These are phyloP conservation scores for Rhynchotus rufescens DNA, from an alignment of 2,797 vertebrate species.

Conservation along the genomic window DNA sequence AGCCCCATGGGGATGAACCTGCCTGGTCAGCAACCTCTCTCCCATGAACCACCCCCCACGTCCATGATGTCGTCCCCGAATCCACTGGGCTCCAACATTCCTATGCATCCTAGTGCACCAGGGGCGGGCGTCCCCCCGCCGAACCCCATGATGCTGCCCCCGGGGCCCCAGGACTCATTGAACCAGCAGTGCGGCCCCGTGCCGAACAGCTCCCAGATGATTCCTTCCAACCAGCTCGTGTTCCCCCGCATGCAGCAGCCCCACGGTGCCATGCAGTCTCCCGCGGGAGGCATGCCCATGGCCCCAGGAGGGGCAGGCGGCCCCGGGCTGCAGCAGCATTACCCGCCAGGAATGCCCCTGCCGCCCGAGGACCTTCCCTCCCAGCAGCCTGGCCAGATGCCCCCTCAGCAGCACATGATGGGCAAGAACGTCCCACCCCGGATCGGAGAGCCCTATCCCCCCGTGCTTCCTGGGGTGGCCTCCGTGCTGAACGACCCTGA, in stretches of 20 bases:
- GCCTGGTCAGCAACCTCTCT: conserved; percentile 90
- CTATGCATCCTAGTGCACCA: conserved; percentile 87
- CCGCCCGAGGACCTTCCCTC: conserved; percentile 70
- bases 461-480: conserved; percentile 79
- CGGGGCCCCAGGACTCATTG: conserved; percentile 86
- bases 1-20: conserved; percentile 92
- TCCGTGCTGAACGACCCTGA: conserved; percentile 90
- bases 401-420: conserved; percentile 85
- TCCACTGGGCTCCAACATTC: conserved; percentile 87
- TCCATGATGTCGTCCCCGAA: conserved; percentile 91
- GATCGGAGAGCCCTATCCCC: conserved; percentile 81
- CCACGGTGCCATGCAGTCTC: conserved; percentile 86
- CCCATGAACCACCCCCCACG: conserved; percentile 86
- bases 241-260: conserved; percentile 91
- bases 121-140: conserved; percentile 70
- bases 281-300: conserved; percentile 71
- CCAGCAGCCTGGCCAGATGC: conserved; percentile 80
- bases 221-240: conserved; percentile 87
- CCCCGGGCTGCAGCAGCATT: conserved; percentile 87
- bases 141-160: conserved; percentile 82
- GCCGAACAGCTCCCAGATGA: conserved; percentile 89
- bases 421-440: conserved; percentile 88
- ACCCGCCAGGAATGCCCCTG: conserved; percentile 73
- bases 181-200: conserved; percentile 80
- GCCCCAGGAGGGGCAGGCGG: conserved; percentile 56